Base-by-base conservation (phyloP, 2,113 vertebrate species). In the Onychostruthus taczanowskii region DNA sequence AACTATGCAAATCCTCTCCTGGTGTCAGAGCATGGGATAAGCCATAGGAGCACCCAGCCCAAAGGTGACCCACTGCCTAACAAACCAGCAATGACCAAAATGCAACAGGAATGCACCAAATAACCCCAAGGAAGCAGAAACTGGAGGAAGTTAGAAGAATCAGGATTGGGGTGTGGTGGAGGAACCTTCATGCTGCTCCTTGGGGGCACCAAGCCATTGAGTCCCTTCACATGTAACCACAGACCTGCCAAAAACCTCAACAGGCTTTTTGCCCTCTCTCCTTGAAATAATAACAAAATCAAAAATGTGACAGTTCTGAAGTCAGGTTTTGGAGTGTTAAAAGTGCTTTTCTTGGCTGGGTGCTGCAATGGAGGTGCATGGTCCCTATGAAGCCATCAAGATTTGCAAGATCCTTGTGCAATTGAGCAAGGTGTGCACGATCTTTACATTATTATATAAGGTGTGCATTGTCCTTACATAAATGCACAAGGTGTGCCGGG, bases 161-260 rank as follows among this genome's bases (percentile, higher is more conserved):
- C 47, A 53, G 13, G 66, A 13, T 1, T 35, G 28, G 23, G 56
- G 18, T 12, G 30, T 22, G 53, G 5, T 14, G 41, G 14, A 81
- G 37, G 26, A 76, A 10, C 20, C 30, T 63, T 63, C 28, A 37
- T 1, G 0, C 43, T 26, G 35, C 46, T 24, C 24, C 1, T 1
- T 4, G 12, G 35, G 12, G 11, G 37, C 52, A 55, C 55, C 0
- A 3, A 66, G 37, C 16, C 22, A 16, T 1, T 4, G 3, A 4
- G 19, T 13, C n/a, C 63, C 63, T 35, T 72, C 9, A 2, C 3
- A 8, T 0, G 0, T 6, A 46, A 49, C 46, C 41, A 16, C 21
- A 30, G 63, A 61, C 0, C 8, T 14, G 22, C 33, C 39, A 31
- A 46, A 59, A 39, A 7, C 31, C 8, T 61, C 31, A 64, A 7